Evolutionary conservation across 1,140 invertebrate genomes (phyloP).

Genomic region (Manduca sexta): DNA sequence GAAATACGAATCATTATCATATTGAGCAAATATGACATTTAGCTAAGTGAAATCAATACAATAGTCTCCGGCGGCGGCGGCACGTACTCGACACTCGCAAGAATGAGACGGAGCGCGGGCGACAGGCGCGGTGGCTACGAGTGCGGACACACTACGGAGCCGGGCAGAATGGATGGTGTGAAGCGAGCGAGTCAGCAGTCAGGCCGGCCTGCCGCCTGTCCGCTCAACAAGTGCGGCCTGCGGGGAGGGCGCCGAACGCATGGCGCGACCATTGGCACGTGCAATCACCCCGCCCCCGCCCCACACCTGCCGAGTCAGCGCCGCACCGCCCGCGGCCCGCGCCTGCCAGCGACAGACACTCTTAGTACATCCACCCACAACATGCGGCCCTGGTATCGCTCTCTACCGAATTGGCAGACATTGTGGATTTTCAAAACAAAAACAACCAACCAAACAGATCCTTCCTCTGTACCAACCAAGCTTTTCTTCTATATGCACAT

Average conservation of each 20-base stretch:
- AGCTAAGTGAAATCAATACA: constrained; percentile 29
- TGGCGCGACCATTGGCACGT: constrained; percentile 54
- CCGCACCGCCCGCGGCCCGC: constrained; percentile 18
- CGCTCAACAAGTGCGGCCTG: constrained; percentile 63
- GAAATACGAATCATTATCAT: neutral
- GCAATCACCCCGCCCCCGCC: constrained; percentile 29
- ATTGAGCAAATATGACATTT: constrained; percentile 11
- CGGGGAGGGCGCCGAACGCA: constrained; percentile 45
- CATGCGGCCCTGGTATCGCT: constrained; percentile 50
- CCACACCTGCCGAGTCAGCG: constrained; percentile 19
- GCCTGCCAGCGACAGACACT: constrained; percentile 18
- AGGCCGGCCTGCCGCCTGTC: constrained; percentile 23
- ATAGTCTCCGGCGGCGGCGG: constrained; percentile 12
- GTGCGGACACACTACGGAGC: too few species aligned
- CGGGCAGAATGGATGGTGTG: neutral
- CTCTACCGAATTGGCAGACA: constrained; percentile 57
- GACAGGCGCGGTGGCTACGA: constrained; percentile 9
- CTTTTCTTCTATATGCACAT: too few species aligned
- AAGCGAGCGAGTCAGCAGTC: constrained; percentile 2
- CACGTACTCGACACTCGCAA: constrained; percentile 10
- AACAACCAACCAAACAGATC: constrained; percentile 12
- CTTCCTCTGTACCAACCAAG: too few species aligned
- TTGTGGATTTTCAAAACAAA: constrained; percentile 38
- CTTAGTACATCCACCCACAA: constrained; percentile 27
- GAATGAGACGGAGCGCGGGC: constrained; percentile 28